A percentile compares a stretch with the other conserved stretches of the same genome.
Evolutionary conservation across 2,113 vertebrate species (phyloP).

Genomic region (Etheostoma spectabile): DNA sequence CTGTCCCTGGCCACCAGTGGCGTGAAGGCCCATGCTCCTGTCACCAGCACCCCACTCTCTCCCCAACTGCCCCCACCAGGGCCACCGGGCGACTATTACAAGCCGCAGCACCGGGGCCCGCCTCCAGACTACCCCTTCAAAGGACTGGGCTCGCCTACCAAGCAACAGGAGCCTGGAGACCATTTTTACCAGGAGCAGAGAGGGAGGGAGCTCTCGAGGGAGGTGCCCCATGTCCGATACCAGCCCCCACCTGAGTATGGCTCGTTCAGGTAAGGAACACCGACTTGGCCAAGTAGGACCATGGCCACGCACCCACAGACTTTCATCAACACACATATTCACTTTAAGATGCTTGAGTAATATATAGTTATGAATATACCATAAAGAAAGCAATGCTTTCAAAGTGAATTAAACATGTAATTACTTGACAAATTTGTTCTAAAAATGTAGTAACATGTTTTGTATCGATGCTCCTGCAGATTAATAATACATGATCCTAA

Average conservation of each 20-base stretch:
- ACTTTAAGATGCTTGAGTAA: not conserved
- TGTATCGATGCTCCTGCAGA: too few relatives aligned
- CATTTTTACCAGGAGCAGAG: conserved; percentile 93
- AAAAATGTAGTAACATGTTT: too few relatives aligned
- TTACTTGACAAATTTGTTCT: too few relatives aligned
- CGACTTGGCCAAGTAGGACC: too few relatives aligned
- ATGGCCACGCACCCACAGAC: not conserved
- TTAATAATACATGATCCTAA: too few relatives aligned
- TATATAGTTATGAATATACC: not conserved
- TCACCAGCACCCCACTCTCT: conserved; percentile 91
- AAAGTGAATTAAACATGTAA: not conserved
- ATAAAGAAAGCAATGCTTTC: not conserved
- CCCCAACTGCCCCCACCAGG: conserved; percentile 85
- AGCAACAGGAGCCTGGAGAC: conserved; percentile 88
- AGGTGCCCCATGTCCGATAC: conserved; percentile 94
- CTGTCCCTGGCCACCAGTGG: conserved; percentile 96
- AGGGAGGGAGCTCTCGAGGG: conserved; percentile 88
- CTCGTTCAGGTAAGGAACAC: conserved; percentile 90
- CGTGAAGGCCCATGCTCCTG: conserved; percentile 94
- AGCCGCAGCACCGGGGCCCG: conserved; percentile 91
- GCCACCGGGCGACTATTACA: conserved; percentile 91
- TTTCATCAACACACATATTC: not conserved
- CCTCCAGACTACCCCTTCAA: conserved; percentile 98
- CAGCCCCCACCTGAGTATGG: conserved; percentile 98
- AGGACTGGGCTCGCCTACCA: conserved; percentile 86